Percentiles rank a stretch among this genome's conserved stretches.
These are phyloP conservation scores for Amblyraja radiata DNA, from an alignment of 2,797 vertebrate species.

Conservation along the genomic window DNA sequence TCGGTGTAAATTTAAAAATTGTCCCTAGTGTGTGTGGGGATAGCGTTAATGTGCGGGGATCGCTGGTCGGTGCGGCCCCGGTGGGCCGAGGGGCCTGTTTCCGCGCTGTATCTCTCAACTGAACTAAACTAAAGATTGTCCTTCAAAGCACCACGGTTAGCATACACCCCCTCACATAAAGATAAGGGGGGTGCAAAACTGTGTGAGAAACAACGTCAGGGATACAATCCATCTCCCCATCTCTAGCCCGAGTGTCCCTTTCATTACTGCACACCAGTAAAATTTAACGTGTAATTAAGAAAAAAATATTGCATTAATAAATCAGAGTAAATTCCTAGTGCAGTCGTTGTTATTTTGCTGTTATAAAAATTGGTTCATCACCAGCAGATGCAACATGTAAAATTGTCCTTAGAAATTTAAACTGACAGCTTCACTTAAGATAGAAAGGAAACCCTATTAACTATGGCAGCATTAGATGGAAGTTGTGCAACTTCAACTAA, in stretches of 20 bases:
- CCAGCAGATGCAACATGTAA: not conserved
- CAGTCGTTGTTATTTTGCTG: not conserved
- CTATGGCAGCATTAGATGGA: not conserved
- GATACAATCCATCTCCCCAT: not conserved
- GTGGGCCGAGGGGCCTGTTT: no score
- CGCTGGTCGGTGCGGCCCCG: no score
- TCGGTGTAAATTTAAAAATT: no score
- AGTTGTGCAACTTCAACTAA: not conserved
- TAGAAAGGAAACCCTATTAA: not conserved
- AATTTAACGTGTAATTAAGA: conserved; percentile 8
- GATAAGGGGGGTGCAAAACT: not conserved
- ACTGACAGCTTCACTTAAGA: no score
- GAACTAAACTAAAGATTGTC: no score
- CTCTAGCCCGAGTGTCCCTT: not conserved
- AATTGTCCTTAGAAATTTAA: conserved; percentile 18
- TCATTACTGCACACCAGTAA: not conserved
- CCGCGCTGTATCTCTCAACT: no score
- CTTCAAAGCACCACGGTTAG: not conserved
- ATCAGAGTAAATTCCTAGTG: not conserved
- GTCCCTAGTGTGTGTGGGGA: no score
- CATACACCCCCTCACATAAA: not conserved
- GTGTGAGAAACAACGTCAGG: not conserved
- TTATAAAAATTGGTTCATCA: not conserved
- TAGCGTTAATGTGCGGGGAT: no score
- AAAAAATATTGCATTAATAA: conserved; percentile 6